Conservation (phyloP, 1,140 invertebrate genomes). For the Cyrtorhinus lividipennis region DNA sequence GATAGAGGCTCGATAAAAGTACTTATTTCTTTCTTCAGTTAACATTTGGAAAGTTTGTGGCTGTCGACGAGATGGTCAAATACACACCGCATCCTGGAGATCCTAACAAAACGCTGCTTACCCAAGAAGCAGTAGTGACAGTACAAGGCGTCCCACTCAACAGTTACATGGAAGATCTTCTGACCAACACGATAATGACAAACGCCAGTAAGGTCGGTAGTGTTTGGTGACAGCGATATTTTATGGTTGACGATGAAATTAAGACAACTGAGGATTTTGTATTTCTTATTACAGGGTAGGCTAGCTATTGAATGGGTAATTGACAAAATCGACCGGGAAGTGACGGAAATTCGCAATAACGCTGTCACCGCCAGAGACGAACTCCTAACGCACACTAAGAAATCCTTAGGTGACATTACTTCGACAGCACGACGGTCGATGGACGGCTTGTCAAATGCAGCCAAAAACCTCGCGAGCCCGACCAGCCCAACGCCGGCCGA, state of each 20-base stretch:
- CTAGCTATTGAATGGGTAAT: constrained; percentile 97
- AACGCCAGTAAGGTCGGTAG: constrained; percentile 79
- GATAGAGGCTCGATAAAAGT: too few relatives aligned
- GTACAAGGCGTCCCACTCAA: constrained; percentile 84
- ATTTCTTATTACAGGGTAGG: constrained; percentile 46
- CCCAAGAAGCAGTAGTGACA: constrained; percentile 86
- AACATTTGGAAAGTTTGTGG: constrained; percentile 79
- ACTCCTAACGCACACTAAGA: constrained; percentile 57
- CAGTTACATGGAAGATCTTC: constrained; percentile 82
- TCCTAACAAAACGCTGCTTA: constrained; percentile 67
- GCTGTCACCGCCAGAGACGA: constrained; percentile 70
- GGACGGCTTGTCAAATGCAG: constrained; percentile 55
- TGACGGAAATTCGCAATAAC: constrained; percentile 42
- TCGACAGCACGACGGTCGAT: constrained; percentile 56
- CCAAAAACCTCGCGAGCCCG: constrained; percentile 34
- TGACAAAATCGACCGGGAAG: constrained; percentile 65
- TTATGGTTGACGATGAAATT: too few relatives aligned
- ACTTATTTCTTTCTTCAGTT: constrained; percentile 35
- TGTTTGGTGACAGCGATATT: too few relatives aligned
- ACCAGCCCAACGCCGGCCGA: neutral
- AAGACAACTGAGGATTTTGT: too few relatives aligned
- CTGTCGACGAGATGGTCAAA: constrained; percentile 79
- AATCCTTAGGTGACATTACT: constrained; percentile 65
- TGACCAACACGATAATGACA: constrained; percentile 73
- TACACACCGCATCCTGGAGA: constrained; percentile 79